phyloP scores from a whole-genome alignment of 2,797 vertebrate species.

The Parauchenoglanis punctatus region DNA sequence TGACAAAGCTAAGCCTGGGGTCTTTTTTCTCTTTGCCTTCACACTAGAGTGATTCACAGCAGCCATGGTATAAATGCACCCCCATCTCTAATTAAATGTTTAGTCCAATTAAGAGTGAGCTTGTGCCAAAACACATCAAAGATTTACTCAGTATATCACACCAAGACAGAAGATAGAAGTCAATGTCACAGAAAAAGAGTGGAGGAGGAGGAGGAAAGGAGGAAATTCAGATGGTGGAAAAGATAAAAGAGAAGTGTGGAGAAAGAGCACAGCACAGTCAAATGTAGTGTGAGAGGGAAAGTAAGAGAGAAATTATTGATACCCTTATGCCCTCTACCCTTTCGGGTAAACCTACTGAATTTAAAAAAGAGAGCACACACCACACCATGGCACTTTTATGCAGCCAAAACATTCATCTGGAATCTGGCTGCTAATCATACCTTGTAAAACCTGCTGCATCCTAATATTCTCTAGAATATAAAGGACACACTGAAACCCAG shows the following conservation, averaged over 20 bases:
- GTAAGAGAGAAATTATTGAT: neutral
- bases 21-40: constrained; percentile 16
- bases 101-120: constrained; percentile 45
- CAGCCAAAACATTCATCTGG: too few species aligned
- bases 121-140: constrained; percentile 39
- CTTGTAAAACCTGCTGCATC: constrained; percentile 19
- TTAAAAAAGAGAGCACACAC: neutral
- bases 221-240: constrained; percentile 4
- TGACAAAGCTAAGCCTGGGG: constrained; percentile 13
- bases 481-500: neutral
- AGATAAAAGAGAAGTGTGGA: neutral
- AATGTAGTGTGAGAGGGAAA: neutral
- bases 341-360: neutral
- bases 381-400: neutral
- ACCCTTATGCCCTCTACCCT: neutral
- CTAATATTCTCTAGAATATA: constrained; percentile 17
- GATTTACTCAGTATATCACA: constrained; percentile 15
- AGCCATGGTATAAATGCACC: neutral
- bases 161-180: constrained; percentile 1
- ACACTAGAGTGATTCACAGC: constrained; percentile 22
- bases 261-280: neutral
- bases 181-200: neutral
- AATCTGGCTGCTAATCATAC: neutral
- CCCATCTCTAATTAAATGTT: constrained; percentile 31
- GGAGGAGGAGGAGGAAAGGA: neutral